Evolutionary conservation across 2,888 invertebrate genomes (phyloP), one percentile per base, ranked within the genome.

Genomic region (Lochmaea capreae): DNA sequence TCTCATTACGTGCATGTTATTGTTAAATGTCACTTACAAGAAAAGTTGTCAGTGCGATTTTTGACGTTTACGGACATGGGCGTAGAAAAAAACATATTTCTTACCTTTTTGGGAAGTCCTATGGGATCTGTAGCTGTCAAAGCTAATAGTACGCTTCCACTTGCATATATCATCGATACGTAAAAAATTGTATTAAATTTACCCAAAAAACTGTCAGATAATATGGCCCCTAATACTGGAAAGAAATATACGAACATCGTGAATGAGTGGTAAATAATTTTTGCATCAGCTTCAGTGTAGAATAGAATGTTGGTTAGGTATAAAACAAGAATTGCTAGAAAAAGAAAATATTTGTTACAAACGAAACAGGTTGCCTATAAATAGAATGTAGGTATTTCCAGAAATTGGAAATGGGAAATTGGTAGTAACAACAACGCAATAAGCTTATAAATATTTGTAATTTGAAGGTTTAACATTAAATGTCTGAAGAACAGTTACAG

Each of bases 131-230:
- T 89, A 0, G 94, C 91, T 1, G 93, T 90, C 3, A 92, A 77
- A 0, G 97, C 90, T 79, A 98, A 89, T 9, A 96, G 86, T 11
- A 94, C 86, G 81, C 94, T 95, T n/a, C 98, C 98, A 6, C 91
- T 69, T 0, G 94, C 93, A 84, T 98, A 98, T 22, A 99, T 89
- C 57, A 96, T 87, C 5, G 97, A 98, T 18, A 98, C 87, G 86
- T 94, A 97, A 49, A 98, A 88, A 79, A 99, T 98, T 1, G 97
- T 97, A 79, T 90, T 90, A 87, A 95, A 99, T 88, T 97, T 95
- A 67, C 98, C 98, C 61, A 97, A 89, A 88, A 92, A 93, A 74
- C 97, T 95, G 87, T 99, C 99, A 0, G 99, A 97, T 54, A 99
- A 87, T 83, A 98, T 94, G 39, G 98, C 98, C 2, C 99, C 99